Evolutionary conservation across 2,888 invertebrate species (phyloP).

Genomic region (Hesperia comma): DNA sequence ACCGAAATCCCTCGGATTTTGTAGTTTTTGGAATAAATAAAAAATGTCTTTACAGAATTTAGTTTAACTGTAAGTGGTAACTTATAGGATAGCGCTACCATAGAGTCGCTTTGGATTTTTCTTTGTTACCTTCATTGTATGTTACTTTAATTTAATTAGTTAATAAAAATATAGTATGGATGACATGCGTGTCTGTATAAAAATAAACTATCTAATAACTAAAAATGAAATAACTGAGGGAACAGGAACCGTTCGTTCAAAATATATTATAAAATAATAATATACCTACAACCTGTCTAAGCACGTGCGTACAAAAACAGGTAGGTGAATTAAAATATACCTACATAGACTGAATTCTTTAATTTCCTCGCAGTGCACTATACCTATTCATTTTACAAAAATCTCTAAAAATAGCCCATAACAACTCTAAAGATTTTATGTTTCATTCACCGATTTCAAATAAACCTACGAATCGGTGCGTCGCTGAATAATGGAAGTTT

Average conservation of each 20-base stretch:
- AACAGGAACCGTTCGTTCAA: too few species aligned
- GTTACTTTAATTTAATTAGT: too few species aligned
- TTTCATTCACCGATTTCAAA: constrained; percentile 52
- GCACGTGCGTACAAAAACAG: too few species aligned
- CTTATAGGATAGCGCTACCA: constrained; percentile 45
- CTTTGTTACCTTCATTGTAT: background rate
- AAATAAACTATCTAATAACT: too few species aligned
- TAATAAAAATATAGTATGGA: too few species aligned
- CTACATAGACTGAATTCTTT: too few species aligned
- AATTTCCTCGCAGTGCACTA: too few species aligned
- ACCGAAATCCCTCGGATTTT: constrained; percentile 79
- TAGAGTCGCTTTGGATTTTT: constrained; percentile 47
- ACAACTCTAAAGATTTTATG: constrained; percentile 39
- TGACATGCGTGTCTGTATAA: too few species aligned
- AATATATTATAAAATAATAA: too few species aligned
- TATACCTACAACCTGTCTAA: too few species aligned
- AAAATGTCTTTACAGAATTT: constrained; percentile 70
- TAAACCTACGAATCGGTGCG: constrained; percentile 64
- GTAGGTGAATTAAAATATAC: too few species aligned
- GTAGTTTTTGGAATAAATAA: constrained; percentile 57
- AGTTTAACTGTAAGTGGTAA: constrained; percentile 59
- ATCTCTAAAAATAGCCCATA: background rate
- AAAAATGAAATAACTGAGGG: too few species aligned
- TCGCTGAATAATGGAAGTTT: constrained; percentile 56
- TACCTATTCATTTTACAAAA: background rate